Evolutionary conservation across 2,113 vertebrate species (phyloP), one percentile per base, ranked within the genome.

Genomic region (Psilopogon haemacephalus): DNA sequence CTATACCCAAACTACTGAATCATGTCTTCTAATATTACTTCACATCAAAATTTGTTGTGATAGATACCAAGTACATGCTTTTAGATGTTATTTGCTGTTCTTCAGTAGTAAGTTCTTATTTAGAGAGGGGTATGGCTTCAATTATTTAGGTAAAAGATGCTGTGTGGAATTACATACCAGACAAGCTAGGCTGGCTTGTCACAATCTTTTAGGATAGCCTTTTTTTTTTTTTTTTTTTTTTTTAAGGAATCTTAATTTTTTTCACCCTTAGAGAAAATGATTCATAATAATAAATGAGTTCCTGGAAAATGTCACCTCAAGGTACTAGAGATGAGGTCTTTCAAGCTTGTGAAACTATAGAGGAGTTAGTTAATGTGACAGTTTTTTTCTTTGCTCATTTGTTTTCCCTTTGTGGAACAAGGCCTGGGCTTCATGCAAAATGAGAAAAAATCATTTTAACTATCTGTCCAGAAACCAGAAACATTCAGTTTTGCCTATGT

Each of bases 281-380:
- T 95, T 97, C n/a, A 1, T 86, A 95, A 97, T 81, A 76, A 94
- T 93, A 96, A 95, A 92, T 88, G 82, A 79, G 38, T 75, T 32
- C 62, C 84, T 96, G 82, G 94, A 94, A 95, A 95, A 88, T 60
- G 65, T 96, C 86, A 94, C 75, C 62, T 95, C 91, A 75, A 93
- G 88, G 74, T 96, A 88, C 46, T 60, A 50, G 58, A 88, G 70
- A 89, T 91, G 88, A 93, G 74, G 58, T 72, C 93, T 95, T 84
- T 92, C 56, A 94, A 78, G 80, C 76, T 93, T 95, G n/a, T 87
- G 95, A 89, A 82, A 58, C 76, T 85, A 63, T 58, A 65, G 72
- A 90, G 60, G 71, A 75, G 88, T 52, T 63, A 95, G 64, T 59
- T 82, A 92, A 93, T 69, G 80, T 86, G 88, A 64, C 79, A 67